Evolutionary conservation across 2,113 vertebrate genomes (phyloP).

Genomic region (Dicentrarchus labrax): DNA sequence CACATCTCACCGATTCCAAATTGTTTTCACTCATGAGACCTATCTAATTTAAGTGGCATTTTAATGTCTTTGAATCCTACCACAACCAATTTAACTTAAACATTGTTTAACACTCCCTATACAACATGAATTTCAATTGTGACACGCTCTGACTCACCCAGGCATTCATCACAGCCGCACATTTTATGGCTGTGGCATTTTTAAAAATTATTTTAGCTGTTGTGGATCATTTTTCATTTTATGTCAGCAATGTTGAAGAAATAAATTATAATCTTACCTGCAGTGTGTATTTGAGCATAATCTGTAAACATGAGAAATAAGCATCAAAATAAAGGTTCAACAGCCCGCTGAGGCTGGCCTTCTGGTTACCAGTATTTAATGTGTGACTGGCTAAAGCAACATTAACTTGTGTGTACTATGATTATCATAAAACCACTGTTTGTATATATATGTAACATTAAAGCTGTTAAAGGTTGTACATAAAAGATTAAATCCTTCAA

Average conservation of each 20-base stretch:
- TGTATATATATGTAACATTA: background rate
- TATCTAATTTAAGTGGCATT: constrained; percentile 61
- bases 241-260: constrained; percentile 12
- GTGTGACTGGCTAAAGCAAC: background rate
- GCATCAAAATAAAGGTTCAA: constrained; percentile 1
- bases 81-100: constrained; percentile 64
- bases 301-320: constrained; percentile 6
- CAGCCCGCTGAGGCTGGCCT: background rate
- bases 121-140: constrained; percentile 64
- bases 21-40: constrained; percentile 70
- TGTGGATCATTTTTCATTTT: constrained; percentile 48
- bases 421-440: background rate
- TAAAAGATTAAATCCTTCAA: no score
- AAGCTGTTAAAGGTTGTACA: background rate
- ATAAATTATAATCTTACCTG: constrained; percentile 40
- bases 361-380: no score
- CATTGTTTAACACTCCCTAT: constrained; percentile 47
- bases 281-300: constrained; percentile 10
- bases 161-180: constrained; percentile 64
- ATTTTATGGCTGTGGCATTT: constrained; percentile 49
- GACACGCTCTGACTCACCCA: constrained; percentile 42
- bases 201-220: constrained; percentile 3
- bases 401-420: background rate
- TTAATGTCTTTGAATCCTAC: constrained; percentile 67
- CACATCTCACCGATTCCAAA: constrained; percentile 75